Conservation (phyloP, 2,888 invertebrate genomes). For the Halictus quadricinctus region DNA sequence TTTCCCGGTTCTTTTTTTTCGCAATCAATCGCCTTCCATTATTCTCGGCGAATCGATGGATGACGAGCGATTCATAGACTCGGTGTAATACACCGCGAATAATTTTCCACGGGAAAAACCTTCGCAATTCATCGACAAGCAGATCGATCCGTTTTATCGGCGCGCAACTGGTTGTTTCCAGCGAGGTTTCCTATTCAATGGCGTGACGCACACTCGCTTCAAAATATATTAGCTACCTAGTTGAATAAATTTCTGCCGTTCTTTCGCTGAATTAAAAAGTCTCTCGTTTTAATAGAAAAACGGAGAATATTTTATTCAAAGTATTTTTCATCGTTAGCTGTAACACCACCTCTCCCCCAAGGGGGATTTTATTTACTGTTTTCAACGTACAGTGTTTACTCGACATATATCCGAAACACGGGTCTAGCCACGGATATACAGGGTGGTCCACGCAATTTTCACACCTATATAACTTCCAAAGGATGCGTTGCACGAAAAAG, state of each 20-base stretch:
- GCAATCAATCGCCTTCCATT: neutral
- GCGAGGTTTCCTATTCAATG: neutral
- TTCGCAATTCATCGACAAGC: neutral
- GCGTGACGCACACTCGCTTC: neutral
- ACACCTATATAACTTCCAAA: no score
- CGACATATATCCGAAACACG: no score
- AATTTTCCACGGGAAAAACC: constrained; percentile 1
- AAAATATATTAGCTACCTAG: neutral
- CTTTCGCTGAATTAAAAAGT: neutral
- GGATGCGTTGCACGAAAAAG: no score
- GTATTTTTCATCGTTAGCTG: neutral
- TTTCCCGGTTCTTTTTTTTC: neutral
- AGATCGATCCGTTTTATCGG: neutral
- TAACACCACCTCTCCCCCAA: no score
- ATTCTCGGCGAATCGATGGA: neutral
- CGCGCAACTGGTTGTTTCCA: neutral
- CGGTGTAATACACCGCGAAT: neutral
- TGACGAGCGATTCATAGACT: constrained; percentile 10
- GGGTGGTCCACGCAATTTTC: no score
- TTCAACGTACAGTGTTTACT: no score
- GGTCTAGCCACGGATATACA: no score
- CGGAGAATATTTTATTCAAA: neutral
- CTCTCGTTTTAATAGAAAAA: neutral
- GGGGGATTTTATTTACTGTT: no score
- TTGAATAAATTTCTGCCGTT: neutral